Evolutionary conservation across 2,888 invertebrate species (phyloP).

Genomic region (Sarcophaga carnaria): DNA sequence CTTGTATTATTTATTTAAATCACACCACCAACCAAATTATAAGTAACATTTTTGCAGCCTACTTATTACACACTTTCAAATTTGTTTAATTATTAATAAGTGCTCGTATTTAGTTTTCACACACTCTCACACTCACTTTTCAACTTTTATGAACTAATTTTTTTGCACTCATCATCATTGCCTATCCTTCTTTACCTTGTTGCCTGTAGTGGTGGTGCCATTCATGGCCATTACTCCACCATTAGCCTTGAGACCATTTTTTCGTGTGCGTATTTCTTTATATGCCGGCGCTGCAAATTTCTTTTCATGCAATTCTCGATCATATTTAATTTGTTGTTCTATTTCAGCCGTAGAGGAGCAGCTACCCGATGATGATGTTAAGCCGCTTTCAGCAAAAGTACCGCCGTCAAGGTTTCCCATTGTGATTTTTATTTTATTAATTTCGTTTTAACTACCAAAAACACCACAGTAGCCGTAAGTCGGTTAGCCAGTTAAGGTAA

Average conservation of each 20-base stretch:
- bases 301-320: slow-evolving; percentile 66
- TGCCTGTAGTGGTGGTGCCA: slow-evolving; percentile 63
- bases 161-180: slow-evolving; percentile 4
- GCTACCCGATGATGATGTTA: slow-evolving; percentile 34
- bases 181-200: slow-evolving; percentile 74
- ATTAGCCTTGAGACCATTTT: slow-evolving; percentile 72
- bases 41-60: slow-evolving; percentile 18
- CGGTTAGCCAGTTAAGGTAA: slow-evolving; percentile 10
- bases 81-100: slow-evolving; percentile 8
- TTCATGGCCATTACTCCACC: slow-evolving; percentile 51
- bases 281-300: slow-evolving; percentile 77
- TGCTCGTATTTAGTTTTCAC: background rate
- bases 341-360: slow-evolving; percentile 45
- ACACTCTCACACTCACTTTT: background rate
- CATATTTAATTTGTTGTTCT: slow-evolving; percentile 57
- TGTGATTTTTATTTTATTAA: slow-evolving; percentile 68
- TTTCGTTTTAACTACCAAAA: slow-evolving; percentile 11
- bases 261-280: slow-evolving; percentile 76
- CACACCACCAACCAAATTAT: slow-evolving; percentile 45
- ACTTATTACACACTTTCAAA: slow-evolving; percentile 13
- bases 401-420: slow-evolving; percentile 73
- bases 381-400: slow-evolving; percentile 65
- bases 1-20: slow-evolving; percentile 30
- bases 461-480: background rate
- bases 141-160: background rate